These are phyloP conservation scores for Guaruba guarouba DNA, from an alignment of 2,113 vertebrate species.

Conservation along the genomic window DNA sequence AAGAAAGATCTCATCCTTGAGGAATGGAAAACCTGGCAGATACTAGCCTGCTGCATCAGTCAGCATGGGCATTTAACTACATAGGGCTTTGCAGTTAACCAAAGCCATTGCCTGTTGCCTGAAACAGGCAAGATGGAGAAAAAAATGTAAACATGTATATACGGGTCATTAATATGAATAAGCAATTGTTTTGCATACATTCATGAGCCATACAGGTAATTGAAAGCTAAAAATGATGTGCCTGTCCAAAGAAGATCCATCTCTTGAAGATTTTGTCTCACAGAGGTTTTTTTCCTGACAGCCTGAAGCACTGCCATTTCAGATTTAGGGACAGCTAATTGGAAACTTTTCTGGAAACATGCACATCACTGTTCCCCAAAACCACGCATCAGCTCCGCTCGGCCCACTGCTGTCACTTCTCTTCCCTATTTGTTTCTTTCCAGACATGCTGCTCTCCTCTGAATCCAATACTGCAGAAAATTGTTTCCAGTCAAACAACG, in stretches of 20 bases:
- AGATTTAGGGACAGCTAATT: neutral
- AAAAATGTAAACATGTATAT: neutral
- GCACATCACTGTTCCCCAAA: neutral
- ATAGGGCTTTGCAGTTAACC: neutral
- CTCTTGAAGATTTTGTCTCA: neutral
- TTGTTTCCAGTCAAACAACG: neutral
- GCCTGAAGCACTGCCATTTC: neutral
- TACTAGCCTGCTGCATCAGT: neutral
- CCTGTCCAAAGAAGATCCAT: neutral
- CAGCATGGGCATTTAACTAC: neutral
- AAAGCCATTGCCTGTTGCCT: neutral
- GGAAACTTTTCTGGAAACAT: neutral
- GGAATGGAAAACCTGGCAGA: neutral
- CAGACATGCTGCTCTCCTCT: neutral
- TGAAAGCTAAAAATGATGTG: neutral
- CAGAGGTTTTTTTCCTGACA: neutral
- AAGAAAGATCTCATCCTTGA: neutral
- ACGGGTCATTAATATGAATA: neutral
- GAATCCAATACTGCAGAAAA: neutral
- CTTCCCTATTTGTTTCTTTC: neutral
- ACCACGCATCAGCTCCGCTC: fast-evolving
- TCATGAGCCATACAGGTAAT: neutral
- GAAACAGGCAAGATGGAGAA: neutral
- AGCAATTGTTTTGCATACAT: neutral
- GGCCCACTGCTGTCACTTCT: neutral